Evolutionary conservation across 30 jellyfish, hydroid and myxozoan species (phyloP).

Genomic region (Cassiopea xamachana): DNA sequence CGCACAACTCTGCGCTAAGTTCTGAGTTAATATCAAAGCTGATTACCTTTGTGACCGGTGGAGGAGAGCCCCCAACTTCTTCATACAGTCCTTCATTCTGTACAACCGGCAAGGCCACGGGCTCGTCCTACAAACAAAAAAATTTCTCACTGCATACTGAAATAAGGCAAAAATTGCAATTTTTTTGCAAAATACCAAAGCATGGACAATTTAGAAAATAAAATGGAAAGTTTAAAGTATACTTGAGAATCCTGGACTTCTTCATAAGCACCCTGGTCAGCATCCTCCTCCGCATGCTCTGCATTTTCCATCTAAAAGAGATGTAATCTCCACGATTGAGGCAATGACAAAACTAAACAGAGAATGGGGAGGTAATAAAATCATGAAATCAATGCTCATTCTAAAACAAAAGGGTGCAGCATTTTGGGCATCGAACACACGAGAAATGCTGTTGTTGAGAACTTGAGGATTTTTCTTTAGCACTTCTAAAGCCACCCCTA

Average conservation of each 20-base stretch:
- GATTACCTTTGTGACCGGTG: not conserved
- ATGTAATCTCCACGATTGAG: not conserved
- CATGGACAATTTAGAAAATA: too few species aligned
- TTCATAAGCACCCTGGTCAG: conserved; percentile 58
- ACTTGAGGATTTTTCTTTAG: too few species aligned
- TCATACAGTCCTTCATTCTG: conserved; percentile 54
- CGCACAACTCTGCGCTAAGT: not conserved
- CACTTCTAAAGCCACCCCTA: too few species aligned
- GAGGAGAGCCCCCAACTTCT: conserved; percentile 22
- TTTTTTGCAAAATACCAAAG: too few species aligned
- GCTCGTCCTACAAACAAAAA: conserved; percentile 49
- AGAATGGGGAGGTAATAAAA: not conserved
- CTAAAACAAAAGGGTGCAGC: too few species aligned
- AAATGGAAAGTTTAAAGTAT: not conserved
- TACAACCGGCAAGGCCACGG: conserved; percentile 53
- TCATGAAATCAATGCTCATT: too few species aligned
- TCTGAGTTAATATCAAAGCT: not conserved
- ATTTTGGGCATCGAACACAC: too few species aligned
- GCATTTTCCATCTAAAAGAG: conserved; percentile 49
- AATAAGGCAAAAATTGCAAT: too few species aligned
- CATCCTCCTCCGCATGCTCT: conserved; percentile 49
- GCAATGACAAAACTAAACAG: not conserved
- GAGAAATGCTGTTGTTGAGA: too few species aligned
- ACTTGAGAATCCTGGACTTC: conserved; percentile 37
- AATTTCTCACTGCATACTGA: too few species aligned